Evolutionary conservation across 2,888 invertebrate species (phyloP), one percentile per base, ranked within the genome.

Genomic region (Chymomyza caudatula): DNA sequence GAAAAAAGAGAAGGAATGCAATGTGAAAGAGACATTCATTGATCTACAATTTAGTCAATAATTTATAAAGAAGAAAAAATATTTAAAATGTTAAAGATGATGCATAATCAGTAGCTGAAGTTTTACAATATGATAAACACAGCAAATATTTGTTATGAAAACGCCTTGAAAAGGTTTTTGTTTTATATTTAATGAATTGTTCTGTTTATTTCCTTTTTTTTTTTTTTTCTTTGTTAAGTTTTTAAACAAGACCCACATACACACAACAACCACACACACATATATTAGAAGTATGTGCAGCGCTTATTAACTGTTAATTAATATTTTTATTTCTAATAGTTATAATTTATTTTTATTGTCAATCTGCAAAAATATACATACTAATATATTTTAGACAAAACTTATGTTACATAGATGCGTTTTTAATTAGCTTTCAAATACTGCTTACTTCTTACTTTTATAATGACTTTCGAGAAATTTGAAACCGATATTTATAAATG

Each of bases 31-130:
- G 79, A 80, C 85, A 80, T 83, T 85, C 80, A 80, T 79, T 80
- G 83, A 85, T 82, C 83, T 85, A 74, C 70, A 78, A 81, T 68
- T 82, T 85, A 80, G 79, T 80, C 85, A 80, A 85, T 78, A 80
- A 73, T 76, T 72, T 69, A 67, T 68, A 80, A 71, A 69, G 56
- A 56, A 61, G 49, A 56, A 60, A 29, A n/a, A 53, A 54, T 20
- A 54, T 60, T 67, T 73, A 67, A 63, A 63, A 60, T 54, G 44
- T 67, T 19, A 47, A 47, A 47, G 19, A 47, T 19, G 19, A 47
- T 19, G 47, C 47, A 47, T 47, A 47, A 47, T 17, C 47, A 17
- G 6, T 47, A 37, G 29, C 29, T 37, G 29, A 37, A 37, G 29
- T 37, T 37, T 37, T 37, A 37, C 47, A 13, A 47, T 47, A 47